These are phyloP conservation scores for Sitodiplosis mosellana DNA, from an alignment of 1,140 invertebrate genomes.

Conservation along the genomic window DNA sequence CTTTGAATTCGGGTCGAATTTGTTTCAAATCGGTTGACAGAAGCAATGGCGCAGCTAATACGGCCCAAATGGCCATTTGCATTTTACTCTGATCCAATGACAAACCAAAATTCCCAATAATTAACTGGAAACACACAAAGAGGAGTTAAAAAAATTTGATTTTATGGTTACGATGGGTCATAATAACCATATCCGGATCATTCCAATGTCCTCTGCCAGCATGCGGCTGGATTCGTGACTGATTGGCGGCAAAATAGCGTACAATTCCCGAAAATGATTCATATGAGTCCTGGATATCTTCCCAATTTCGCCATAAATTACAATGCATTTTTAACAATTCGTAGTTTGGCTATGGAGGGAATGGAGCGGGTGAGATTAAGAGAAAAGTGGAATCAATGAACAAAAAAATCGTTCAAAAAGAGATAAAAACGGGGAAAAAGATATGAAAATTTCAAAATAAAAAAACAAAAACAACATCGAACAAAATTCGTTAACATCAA, in stretches of 20 bases:
- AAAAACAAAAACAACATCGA: constrained; percentile 11
- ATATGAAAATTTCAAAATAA: too few relatives aligned
- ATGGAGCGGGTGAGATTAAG: too few relatives aligned
- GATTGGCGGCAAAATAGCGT: constrained; percentile 59
- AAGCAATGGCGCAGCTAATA: constrained; percentile 71
- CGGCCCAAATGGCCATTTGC: constrained; percentile 83
- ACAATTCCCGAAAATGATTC: constrained; percentile 49
- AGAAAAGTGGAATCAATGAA: too few relatives aligned
- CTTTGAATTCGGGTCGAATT: constrained; percentile 50
- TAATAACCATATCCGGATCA: constrained; percentile 63
- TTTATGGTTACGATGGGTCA: too few relatives aligned
- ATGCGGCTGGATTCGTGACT: constrained; percentile 45
- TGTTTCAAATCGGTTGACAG: constrained; percentile 70
- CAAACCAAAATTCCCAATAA: constrained; percentile 75
- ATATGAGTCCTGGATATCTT: constrained; percentile 72
- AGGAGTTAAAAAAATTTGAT: too few relatives aligned
- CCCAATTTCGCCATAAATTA: constrained; percentile 78
- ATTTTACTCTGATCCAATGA: constrained; percentile 62
- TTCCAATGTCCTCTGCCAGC: constrained; percentile 79
- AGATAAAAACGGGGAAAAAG: too few relatives aligned
- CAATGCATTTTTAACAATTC: constrained; percentile 68
- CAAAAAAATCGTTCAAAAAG: too few relatives aligned
- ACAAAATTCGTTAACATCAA: too few relatives aligned
- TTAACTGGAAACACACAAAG: constrained; percentile 21
- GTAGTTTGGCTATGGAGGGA: constrained; percentile 70